A percentile compares a stretch with the other conserved stretches of the same genome.
Conservation (phyloP, 1,140 invertebrate genomes). For the Ceratina calcarata region DNA sequence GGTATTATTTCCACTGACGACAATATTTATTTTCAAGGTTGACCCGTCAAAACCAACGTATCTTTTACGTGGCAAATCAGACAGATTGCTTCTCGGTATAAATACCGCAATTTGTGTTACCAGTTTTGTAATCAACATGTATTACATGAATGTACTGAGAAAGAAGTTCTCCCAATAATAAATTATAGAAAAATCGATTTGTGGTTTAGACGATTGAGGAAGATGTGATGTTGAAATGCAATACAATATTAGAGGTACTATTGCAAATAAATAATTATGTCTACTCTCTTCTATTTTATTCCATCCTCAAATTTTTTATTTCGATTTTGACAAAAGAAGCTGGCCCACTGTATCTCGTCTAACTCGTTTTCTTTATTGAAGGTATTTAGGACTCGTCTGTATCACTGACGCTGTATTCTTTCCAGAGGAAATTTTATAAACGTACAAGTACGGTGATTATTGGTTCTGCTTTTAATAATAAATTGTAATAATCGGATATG, state of each 20-base stretch:
- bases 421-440: no score
- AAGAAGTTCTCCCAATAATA: slow-evolving; percentile 13
- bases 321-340: no score
- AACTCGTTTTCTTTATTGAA: no score
- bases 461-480: no score
- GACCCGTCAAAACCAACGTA: slow-evolving; percentile 77
- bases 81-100: slow-evolving; percentile 77
- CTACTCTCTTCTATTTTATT: background rate
- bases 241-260: background rate
- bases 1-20: background rate
- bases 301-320: background rate
- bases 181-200: background rate
- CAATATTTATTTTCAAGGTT: slow-evolving; percentile 69
- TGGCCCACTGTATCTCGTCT: no score
- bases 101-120: slow-evolving; percentile 60
- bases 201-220: slow-evolving; percentile 5
- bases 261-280: slow-evolving; percentile 10
- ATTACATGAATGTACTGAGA: background rate
- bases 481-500: no score
- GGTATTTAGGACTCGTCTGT: no score
- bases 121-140: background rate
- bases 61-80: slow-evolving; percentile 78
- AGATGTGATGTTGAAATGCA: background rate
- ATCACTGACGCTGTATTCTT: no score
- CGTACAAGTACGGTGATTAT: no score